Conservation (phyloP, 2,888 invertebrate species). For the Ochropleura plecta region DNA sequence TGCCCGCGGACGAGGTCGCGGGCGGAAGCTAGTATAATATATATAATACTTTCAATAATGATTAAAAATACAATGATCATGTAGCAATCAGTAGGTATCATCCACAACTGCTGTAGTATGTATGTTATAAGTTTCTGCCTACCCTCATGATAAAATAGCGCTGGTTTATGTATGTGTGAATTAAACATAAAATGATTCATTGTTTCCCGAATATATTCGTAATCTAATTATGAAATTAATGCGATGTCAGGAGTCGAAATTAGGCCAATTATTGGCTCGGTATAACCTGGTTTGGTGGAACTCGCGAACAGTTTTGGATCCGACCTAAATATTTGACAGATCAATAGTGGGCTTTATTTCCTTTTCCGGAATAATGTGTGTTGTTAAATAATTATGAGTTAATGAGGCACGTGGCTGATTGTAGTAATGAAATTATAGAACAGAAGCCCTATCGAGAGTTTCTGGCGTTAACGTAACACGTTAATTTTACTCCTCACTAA, state of each 20-base stretch:
- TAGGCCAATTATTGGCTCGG: constrained; percentile 64
- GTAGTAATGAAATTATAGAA: background rate
- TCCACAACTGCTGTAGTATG: background rate
- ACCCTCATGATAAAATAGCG: background rate
- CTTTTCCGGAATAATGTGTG: background rate
- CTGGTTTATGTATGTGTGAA: background rate
- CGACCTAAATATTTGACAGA: constrained; percentile 60
- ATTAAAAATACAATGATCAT: too few relatives aligned
- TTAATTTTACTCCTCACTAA: too few relatives aligned
- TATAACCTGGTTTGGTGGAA: constrained; percentile 64
- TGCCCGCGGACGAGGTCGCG: too few relatives aligned
- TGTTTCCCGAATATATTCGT: constrained; percentile 19
- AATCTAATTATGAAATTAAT: constrained; percentile 52
- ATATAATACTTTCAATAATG: too few relatives aligned
- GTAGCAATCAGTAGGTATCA: too few relatives aligned
- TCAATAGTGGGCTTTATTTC: constrained; percentile 53
- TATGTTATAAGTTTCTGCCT: background rate
- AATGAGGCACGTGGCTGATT: background rate
- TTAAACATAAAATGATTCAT: constrained; percentile 30
- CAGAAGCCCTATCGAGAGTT: too few relatives aligned
- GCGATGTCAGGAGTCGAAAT: constrained; percentile 53
- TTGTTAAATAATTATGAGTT: constrained; percentile 15
- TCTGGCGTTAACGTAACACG: too few relatives aligned
- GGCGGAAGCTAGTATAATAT: too few relatives aligned
- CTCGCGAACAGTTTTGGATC: constrained; percentile 43